Evolutionary conservation across 2,113 vertebrate genomes (phyloP).

Genomic region (Haemorhous mexicanus): DNA sequence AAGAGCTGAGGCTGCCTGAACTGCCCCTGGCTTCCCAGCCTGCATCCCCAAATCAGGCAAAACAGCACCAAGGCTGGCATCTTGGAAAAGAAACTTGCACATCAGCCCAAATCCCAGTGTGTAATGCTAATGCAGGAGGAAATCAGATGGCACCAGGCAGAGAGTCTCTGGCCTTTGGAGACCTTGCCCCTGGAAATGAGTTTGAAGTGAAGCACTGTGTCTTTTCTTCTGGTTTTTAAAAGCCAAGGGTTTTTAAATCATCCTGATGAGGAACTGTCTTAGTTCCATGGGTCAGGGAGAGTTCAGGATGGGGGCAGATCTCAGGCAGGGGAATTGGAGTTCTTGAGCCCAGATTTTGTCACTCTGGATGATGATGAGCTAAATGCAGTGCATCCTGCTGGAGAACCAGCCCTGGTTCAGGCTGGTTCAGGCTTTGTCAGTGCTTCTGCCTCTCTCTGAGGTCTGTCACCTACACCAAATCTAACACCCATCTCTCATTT

Average conservation of each 20-base stretch:
- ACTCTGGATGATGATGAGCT: neutral
- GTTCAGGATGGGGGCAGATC: neutral
- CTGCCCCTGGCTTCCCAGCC: neutral
- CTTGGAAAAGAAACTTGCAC: neutral
- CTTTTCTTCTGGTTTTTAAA: neutral
- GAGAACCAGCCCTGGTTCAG: neutral
- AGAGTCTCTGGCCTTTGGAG: neutral
- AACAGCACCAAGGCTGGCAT: neutral
- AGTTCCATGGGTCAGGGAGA: neutral
- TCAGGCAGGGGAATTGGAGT: neutral
- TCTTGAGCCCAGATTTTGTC: neutral
- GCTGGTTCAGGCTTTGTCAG: neutral
- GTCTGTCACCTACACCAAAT: neutral
- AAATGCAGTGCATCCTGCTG: fast-evolving
- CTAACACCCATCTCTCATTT: neutral
- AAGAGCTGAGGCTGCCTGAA: neutral
- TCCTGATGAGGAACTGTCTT: neutral
- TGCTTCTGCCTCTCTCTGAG: neutral
- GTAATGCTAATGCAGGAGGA: neutral
- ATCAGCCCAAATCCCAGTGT: neutral
- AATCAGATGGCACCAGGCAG: neutral
- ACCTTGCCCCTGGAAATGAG: neutral
- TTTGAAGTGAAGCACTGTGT: neutral
- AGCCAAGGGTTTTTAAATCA: neutral
- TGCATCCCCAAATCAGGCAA: neutral